Evolutionary conservation across 1,140 invertebrate genomes (phyloP), one percentile per base, ranked within the genome.

Genomic region (Leptonema lineaticorne): DNA sequence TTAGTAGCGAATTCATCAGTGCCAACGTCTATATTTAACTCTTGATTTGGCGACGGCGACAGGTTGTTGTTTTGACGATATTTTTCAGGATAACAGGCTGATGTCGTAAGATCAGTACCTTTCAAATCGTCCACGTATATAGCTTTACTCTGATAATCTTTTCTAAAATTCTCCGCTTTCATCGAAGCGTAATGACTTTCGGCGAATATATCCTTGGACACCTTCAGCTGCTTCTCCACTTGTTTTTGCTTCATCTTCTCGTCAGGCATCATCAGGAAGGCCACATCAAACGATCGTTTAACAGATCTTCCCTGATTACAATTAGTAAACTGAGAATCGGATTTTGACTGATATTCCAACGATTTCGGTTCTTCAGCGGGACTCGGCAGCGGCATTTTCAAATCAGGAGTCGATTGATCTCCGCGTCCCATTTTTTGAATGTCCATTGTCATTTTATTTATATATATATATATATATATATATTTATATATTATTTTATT

Each of bases 281-380:
- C 92, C 0, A 95, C 92, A 75, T 95, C 92, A 74, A 94, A 94
- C 9, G 91, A 90, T 14, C 92, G 80, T 73, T 94, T 94, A 20
- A 85, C 79, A 4, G 81, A 76, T 69, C 80, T 81, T 4, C 68
- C 75, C 63, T 73, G 76, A 70, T 75, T 78, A 1, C 78, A 37
- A 22, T 75, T 71, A n/a, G 79, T 78, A 11, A 77, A 77, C 66
- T 78, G 77, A 74, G 76, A 77, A 16, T 80, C 80, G 1, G 74
- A 58, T 72, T 79, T 79, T 2, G 59, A 27, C 14, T 69, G 70
- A 37, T 63, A 70, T 6, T 73, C 69, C 2, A 69, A 11, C 2
- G 66, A 63, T 30, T 70, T 69, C 3, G 66, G 50, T 22, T 70
- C 72, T 22, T 66, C 71, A 1, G 37, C 46, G 6, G 68, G 57